Conservation (phyloP, 2,888 invertebrate genomes). For the Heliconius cydno region DNA sequence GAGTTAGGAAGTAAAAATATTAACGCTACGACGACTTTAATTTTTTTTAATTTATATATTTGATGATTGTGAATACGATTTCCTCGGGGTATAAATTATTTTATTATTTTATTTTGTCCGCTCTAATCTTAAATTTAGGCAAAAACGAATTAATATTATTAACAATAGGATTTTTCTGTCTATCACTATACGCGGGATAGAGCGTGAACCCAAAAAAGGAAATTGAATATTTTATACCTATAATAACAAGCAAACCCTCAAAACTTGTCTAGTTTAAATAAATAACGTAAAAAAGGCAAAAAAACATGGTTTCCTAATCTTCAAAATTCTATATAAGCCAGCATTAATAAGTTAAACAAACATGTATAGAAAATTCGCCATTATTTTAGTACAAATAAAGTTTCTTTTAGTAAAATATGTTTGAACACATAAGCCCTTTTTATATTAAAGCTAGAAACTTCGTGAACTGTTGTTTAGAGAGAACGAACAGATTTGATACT, state of each 20-base stretch:
- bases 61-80: too few species aligned
- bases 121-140: too few species aligned
- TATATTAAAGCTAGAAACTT: conserved; percentile 65
- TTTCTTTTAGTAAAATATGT: conserved; percentile 51
- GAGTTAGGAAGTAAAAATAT: too few species aligned
- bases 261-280: conserved; percentile 51
- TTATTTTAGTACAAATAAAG: conserved; percentile 42
- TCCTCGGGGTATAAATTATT: too few species aligned
- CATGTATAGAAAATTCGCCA: conserved; percentile 49
- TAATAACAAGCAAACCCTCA: conserved; percentile 26
- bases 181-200: not conserved
- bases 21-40: too few species aligned
- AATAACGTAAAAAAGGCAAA: conserved; percentile 60
- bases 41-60: too few species aligned
- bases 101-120: too few species aligned
- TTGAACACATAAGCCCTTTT: conserved; percentile 62
- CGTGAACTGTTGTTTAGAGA: conserved; percentile 66
- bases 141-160: too few species aligned
- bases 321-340: conserved; percentile 73
- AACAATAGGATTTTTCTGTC: too few species aligned
- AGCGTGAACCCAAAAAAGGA: not conserved
- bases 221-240: not conserved
- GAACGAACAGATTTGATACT: conserved; percentile 64
- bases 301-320: conserved; percentile 77
- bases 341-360: conserved; percentile 75